phyloP scores from a whole-genome alignment of 1,140 invertebrate genomes.

The Drosophila prosaltans region DNA sequence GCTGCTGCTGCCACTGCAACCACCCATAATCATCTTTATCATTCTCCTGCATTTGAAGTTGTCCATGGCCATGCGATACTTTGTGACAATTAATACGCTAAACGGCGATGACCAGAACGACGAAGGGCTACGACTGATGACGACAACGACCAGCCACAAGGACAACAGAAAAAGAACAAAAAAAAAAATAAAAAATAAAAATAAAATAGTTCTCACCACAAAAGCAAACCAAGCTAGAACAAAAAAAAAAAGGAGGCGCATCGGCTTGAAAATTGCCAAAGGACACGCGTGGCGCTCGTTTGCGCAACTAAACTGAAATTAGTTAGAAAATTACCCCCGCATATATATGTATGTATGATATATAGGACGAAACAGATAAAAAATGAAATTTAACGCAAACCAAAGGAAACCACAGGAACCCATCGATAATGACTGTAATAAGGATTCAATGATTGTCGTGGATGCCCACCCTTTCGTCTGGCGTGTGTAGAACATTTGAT shows the following conservation, averaged over 20 bases:
- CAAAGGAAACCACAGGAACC: conserved; percentile 44
- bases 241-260: conserved; percentile 44
- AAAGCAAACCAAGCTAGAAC: neutral
- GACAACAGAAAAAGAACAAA: conserved; percentile 7
- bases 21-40: neutral
- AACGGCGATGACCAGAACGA: conserved; percentile 37
- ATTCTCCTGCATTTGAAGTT: no score
- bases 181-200: conserved; percentile 29
- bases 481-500: conserved; percentile 46
- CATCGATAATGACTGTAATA: conserved; percentile 78
- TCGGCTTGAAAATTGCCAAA: conserved; percentile 69
- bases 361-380: conserved; percentile 38
- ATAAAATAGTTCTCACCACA: conserved; percentile 60
- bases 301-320: conserved; percentile 80
- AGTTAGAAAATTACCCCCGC: conserved; percentile 65
- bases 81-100: conserved; percentile 81
- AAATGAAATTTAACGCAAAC: conserved; percentile 58
- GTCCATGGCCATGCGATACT: conserved; percentile 61
- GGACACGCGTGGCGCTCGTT: conserved; percentile 76
- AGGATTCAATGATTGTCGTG: conserved; percentile 79
- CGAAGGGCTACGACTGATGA: conserved; percentile 17
- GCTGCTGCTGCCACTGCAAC: conserved; percentile 25
- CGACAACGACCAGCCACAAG: conserved; percentile 20
- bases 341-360: conserved; percentile 31
- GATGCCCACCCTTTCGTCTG: conserved; percentile 56